Conservation (phyloP, 2,888 invertebrate species). For the Venusia cambrica region DNA sequence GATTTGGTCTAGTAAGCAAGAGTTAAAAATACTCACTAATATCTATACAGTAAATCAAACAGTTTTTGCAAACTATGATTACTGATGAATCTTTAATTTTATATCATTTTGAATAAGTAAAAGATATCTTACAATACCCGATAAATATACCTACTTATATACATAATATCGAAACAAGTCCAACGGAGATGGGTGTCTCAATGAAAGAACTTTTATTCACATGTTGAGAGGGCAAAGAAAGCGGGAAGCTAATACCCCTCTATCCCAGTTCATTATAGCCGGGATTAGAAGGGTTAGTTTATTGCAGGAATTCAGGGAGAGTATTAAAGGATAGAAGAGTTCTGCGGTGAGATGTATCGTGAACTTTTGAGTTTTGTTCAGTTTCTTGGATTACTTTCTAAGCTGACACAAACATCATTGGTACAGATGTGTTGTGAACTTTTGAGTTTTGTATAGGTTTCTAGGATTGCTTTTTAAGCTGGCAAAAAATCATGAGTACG, state of each 20-base stretch:
- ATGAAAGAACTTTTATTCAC: conserved; percentile 8
- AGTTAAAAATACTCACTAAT: too few relatives aligned
- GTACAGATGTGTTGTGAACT: conserved; percentile 6
- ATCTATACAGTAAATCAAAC: too few relatives aligned
- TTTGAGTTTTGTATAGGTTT: neutral
- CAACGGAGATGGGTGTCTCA: too few relatives aligned
- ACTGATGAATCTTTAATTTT: too few relatives aligned
- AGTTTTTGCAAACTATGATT: too few relatives aligned
- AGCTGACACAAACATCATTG: neutral
- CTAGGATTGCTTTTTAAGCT: too few relatives aligned
- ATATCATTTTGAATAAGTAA: too few relatives aligned
- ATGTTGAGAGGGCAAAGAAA: conserved; percentile 24
- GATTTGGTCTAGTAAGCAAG: too few relatives aligned
- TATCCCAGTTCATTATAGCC: conserved; percentile 59
- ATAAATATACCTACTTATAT: too few relatives aligned
- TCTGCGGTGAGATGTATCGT: conserved; percentile 29
- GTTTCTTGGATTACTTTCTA: conserved; percentile 3
- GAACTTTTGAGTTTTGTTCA: conserved; percentile 5
- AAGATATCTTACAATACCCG: too few relatives aligned
- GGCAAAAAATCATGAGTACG: too few relatives aligned
- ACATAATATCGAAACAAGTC: too few relatives aligned
- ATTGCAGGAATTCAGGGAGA: conserved; percentile 44
- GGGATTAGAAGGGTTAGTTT: conserved; percentile 65
- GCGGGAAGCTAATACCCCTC: conserved; percentile 40
- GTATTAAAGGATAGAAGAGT: conserved; percentile 36